Conservation (phyloP, 1,140 invertebrate genomes). For the Drosophila trapezifrons region DNA sequence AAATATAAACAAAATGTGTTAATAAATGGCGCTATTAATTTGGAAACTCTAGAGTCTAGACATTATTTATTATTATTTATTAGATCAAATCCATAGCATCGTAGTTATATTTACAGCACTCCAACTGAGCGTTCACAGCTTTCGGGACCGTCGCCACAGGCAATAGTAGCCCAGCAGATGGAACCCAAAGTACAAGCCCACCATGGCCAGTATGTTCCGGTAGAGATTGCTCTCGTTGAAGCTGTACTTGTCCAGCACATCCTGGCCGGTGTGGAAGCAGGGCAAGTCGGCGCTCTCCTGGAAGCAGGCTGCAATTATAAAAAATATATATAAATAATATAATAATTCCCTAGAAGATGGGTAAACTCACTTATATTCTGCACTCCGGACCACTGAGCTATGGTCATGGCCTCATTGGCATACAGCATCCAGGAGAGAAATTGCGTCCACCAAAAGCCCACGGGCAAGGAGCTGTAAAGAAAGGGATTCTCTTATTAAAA, state of each 20-base stretch:
- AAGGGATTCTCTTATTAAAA: neutral
- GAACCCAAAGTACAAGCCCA: conserved; percentile 88
- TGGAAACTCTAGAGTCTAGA: conserved; percentile 31
- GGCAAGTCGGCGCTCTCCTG: conserved; percentile 86
- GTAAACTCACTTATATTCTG: conserved; percentile 90
- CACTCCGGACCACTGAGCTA: conserved; percentile 91
- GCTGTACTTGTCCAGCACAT: conserved; percentile 90
- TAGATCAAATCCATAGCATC: conserved; percentile 10
- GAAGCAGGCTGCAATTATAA: conserved; percentile 86
- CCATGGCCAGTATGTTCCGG: conserved; percentile 87
- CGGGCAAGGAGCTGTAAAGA: conserved; percentile 89
- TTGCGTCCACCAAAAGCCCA: conserved; percentile 92
- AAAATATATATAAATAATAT: neutral
- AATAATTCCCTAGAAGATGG: too few relatives aligned
- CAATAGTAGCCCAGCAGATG: conserved; percentile 89
- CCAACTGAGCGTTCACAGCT: conserved; percentile 85
- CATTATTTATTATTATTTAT: conserved; percentile 47
- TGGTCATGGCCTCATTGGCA: conserved; percentile 94
- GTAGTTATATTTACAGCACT: conserved; percentile 45
- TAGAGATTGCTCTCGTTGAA: conserved; percentile 88
- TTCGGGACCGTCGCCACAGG: conserved; percentile 87
- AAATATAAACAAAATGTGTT: conserved; percentile 47
- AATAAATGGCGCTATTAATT: conserved; percentile 37
- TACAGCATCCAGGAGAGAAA: conserved; percentile 97
- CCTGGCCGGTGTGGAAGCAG: conserved; percentile 88